These are phyloP conservation scores for Blera fallax DNA, from an alignment of 2,888 invertebrate species.

Conservation along the genomic window DNA sequence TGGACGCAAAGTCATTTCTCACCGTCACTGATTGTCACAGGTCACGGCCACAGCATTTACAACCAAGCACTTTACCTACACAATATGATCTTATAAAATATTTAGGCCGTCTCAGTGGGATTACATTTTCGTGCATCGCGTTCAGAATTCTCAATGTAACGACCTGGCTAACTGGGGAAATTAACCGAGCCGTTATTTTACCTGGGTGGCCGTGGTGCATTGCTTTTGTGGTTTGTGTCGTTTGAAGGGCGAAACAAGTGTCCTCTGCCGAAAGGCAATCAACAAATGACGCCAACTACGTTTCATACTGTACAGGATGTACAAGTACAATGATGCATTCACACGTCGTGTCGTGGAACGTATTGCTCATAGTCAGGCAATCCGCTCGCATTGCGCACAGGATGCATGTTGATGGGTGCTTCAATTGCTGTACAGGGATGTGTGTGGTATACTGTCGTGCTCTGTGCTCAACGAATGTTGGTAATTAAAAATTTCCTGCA, in stretches of 20 bases:
- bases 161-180: constrained; percentile 1
- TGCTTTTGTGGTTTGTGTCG: background rate
- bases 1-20: background rate
- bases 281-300: background rate
- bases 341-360: background rate
- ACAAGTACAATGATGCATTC: background rate
- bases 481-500: constrained; percentile 51
- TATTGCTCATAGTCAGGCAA: constrained; percentile 20
- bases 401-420: background rate
- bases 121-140: background rate
- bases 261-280: constrained; percentile 10
- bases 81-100: background rate
- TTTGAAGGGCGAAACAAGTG: background rate
- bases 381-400: background rate
- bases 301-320: background rate
- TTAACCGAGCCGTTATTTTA: background rate
- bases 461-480: background rate
- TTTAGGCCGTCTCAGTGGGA: background rate
- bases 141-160: background rate
- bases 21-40: background rate
- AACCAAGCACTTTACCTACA: background rate
- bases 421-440: background rate
- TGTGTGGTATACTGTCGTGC: background rate
- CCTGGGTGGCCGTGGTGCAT: background rate
- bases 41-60: background rate